These are phyloP conservation scores for Rissa tridactyla DNA, from an alignment of 2,113 vertebrate genomes.

Conservation along the genomic window DNA sequence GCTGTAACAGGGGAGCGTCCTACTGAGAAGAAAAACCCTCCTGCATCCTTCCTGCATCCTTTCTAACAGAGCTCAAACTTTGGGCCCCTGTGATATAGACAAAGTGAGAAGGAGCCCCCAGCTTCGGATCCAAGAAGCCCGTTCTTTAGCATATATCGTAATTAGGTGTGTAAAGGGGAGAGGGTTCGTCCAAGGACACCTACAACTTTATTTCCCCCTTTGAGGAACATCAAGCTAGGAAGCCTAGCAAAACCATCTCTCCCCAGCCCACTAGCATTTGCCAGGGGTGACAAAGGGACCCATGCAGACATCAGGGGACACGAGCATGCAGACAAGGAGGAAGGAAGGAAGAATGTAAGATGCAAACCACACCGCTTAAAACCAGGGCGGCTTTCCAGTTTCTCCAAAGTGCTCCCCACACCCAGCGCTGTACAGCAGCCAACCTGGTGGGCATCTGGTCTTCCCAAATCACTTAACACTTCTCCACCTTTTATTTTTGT, in stretches of 20 bases:
- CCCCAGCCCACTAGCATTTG: neutral
- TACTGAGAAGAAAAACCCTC: neutral
- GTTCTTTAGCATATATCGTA: accelerated
- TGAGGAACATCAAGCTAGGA: neutral
- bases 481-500: constrained; percentile 42
- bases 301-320: neutral
- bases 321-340: neutral
- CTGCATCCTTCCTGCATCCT: neutral
- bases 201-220: neutral
- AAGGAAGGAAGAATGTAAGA: constrained; percentile 25
- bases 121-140: neutral
- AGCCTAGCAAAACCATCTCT: neutral
- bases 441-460: constrained; percentile 10
- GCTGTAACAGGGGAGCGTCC: neutral
- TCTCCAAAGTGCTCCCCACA: constrained; percentile 19
- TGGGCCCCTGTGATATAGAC: neutral
- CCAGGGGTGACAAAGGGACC: constrained; percentile 27
- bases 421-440: constrained; percentile 22
- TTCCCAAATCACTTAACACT: constrained; percentile 61
- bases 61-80: neutral
- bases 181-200: neutral
- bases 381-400: neutral
- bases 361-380: neutral
- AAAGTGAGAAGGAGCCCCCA: neutral
- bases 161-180: neutral